phyloP scores from a whole-genome alignment of 1,140 invertebrate genomes.

The Scaptomyza pallida region DNA sequence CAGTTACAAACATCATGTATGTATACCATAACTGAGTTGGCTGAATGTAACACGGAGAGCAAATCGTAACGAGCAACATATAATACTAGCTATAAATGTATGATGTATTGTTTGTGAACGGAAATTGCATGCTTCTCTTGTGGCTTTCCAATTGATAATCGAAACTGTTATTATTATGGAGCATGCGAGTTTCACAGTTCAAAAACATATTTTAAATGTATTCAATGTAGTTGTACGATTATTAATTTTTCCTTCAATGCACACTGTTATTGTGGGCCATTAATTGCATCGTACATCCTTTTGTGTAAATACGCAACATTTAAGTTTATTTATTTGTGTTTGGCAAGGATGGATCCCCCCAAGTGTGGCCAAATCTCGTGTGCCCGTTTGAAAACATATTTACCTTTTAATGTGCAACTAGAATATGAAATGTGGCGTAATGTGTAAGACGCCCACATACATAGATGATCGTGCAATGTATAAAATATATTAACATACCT shows the following conservation, averaged over 20 bases:
- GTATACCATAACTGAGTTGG: not conserved
- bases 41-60: not conserved
- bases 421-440: slow-evolving; percentile 41
- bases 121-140: not conserved
- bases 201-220: slow-evolving; percentile 36
- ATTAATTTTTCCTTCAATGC: slow-evolving; percentile 17
- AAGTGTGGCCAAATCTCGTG: slow-evolving; percentile 69
- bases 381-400: slow-evolving; percentile 68
- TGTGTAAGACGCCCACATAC: slow-evolving; percentile 44
- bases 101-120: slow-evolving; percentile 16
- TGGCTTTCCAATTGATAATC: slow-evolving; percentile 34
- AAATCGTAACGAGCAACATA: not conserved
- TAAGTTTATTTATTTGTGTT: slow-evolving; percentile 36
- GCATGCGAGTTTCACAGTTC: not conserved
- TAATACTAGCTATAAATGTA: slow-evolving; percentile 16
- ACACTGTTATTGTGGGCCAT: slow-evolving; percentile 59
- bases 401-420: slow-evolving; percentile 78
- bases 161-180: slow-evolving; percentile 10
- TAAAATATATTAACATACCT: slow-evolving; percentile 24
- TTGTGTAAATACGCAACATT: slow-evolving; percentile 16
- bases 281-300: slow-evolving; percentile 8
- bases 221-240: slow-evolving; percentile 18
- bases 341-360: slow-evolving; percentile 49
- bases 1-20: slow-evolving; percentile 14
- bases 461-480: slow-evolving; percentile 57